These are phyloP conservation scores for Chinchilla lanigera DNA, from an alignment of 2,113 vertebrate species.

Conservation along the genomic window DNA sequence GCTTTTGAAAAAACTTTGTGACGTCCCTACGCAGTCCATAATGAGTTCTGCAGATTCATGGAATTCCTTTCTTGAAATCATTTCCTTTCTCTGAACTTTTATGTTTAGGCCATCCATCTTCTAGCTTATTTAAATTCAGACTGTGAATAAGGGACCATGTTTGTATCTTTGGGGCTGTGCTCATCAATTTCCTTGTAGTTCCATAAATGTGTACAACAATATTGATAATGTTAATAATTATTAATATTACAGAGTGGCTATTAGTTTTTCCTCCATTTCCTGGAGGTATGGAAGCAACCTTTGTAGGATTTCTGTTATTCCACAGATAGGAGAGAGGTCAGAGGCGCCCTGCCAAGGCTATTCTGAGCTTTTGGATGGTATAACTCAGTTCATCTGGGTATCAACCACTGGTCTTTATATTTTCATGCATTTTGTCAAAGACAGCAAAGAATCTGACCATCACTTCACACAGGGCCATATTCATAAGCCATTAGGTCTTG, in stretches of 20 bases:
- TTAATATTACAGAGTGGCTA: not conserved
- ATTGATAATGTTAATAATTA: constrained; percentile 61
- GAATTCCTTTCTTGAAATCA: constrained; percentile 74
- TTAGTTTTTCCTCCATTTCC: constrained; percentile 5
- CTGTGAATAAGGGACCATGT: constrained; percentile 24
- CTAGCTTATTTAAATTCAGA: constrained; percentile 59
- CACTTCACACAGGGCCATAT: not conserved
- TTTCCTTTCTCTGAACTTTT: constrained; percentile 72
- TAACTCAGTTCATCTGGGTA: not conserved
- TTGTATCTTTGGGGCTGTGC: constrained; percentile 48
- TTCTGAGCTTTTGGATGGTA: not conserved
- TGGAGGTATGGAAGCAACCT: not conserved
- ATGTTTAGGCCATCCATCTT: constrained; percentile 58
- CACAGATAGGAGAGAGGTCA: not conserved
- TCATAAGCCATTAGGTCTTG: not conserved
- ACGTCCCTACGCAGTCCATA: constrained; percentile 49
- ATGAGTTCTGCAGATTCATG: constrained; percentile 79
- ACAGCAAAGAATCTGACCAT: not conserved
- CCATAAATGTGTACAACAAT: not conserved
- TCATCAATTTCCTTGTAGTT: constrained; percentile 34
- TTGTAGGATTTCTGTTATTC: not conserved
- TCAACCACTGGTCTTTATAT: not conserved
- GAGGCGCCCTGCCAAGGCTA: not conserved
- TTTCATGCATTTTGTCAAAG: constrained; percentile 13
- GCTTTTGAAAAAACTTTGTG: constrained; percentile 49